phyloP scores from a whole-genome alignment of 2,888 invertebrate species.

The Drosophila atripex region DNA sequence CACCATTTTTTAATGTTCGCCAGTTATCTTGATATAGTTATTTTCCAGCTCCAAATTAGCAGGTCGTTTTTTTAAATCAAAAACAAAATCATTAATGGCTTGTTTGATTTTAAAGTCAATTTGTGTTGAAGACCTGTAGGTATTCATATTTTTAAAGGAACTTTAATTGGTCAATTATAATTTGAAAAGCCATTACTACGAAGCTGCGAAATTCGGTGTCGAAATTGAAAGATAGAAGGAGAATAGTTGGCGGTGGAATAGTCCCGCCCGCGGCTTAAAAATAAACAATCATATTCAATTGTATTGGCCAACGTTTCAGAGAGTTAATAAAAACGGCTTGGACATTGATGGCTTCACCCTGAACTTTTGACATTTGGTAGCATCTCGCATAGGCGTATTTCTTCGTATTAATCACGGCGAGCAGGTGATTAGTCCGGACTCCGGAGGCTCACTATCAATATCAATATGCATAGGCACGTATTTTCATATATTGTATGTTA shows the following conservation, averaged over 20 bases:
- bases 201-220: conserved; percentile 19
- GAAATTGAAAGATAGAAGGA: conserved; percentile 21
- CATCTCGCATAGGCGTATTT: conserved; percentile 34
- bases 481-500: not conserved
- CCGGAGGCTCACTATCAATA: conserved; percentile 16
- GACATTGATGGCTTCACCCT: conserved; percentile 75
- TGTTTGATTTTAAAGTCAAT: not conserved
- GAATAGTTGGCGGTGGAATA: conserved; percentile 3
- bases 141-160: conserved; percentile 9
- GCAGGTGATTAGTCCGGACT: conserved; percentile 33
- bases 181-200: conserved; percentile 10
- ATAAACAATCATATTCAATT: conserved; percentile 28
- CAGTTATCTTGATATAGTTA: conserved; percentile 28
- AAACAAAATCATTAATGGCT: conserved; percentile 16
- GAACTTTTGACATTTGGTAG: conserved; percentile 70
- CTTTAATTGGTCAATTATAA: conserved; percentile 36
- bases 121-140: not conserved
- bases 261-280: conserved; percentile 17
- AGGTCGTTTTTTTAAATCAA: conserved; percentile 19
- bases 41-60: conserved; percentile 8
- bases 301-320: conserved; percentile 29
- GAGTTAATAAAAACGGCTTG: conserved; percentile 54
- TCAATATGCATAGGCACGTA: conserved; percentile 31
- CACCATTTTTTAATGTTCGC: conserved; percentile 14
- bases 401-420: conserved; percentile 41